These are phyloP conservation scores for Brachionus plicatilis DNA, from an alignment of 1,140 invertebrate genomes.

Conservation along the genomic window DNA sequence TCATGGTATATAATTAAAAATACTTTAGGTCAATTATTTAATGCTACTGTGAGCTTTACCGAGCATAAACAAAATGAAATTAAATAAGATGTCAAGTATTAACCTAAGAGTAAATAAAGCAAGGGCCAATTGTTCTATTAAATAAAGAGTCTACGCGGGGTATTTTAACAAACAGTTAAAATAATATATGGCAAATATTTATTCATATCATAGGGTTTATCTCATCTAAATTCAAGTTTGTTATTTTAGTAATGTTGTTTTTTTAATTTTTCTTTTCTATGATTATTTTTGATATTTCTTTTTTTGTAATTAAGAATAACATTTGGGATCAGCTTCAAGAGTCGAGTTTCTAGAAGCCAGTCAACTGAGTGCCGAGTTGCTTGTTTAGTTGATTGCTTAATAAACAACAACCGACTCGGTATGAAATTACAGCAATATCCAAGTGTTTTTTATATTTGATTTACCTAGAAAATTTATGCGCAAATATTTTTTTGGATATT, in stretches of 20 bases:
- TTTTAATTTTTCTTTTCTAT: neutral
- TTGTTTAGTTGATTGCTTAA: neutral
- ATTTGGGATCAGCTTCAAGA: neutral
- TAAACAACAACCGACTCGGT: neutral
- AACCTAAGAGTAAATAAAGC: neutral
- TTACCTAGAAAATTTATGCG: neutral
- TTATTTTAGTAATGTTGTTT: neutral
- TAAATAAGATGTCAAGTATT: slow-evolving; percentile 17
- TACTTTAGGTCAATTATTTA: slow-evolving; percentile 18
- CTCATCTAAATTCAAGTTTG: neutral
- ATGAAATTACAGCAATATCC: neutral
- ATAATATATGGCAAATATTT: neutral
- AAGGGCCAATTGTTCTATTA: neutral
- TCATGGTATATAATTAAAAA: neutral
- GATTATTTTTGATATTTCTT: neutral
- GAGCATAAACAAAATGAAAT: neutral
- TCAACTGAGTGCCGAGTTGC: neutral
- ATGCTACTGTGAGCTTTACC: neutral
- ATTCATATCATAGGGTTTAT: neutral
- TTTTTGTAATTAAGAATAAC: neutral
- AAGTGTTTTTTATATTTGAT: neutral
- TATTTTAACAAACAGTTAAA: neutral
- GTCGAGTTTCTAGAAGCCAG: neutral
- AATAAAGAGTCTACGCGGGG: neutral
- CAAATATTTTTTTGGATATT: neutral